Evolutionary conservation across 2,113 vertebrate species (phyloP), one percentile per base, ranked within the genome.

Genomic region (Phalacrocorax pelagicus): DNA sequence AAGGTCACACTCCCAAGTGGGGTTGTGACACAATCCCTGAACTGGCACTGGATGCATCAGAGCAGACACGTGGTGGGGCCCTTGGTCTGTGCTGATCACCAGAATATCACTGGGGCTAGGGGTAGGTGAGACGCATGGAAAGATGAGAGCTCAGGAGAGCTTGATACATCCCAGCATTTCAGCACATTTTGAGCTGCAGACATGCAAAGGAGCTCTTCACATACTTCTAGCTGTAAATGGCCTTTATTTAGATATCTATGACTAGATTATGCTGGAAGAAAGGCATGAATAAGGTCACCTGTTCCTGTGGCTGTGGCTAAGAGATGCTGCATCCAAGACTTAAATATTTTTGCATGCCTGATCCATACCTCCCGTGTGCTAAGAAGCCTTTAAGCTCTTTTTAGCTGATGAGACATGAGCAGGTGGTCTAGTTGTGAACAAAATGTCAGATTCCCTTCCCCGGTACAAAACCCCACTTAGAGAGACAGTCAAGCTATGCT

Each of bases 381-480:
- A 77, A 96, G 93, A 97, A 95, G 94, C 90, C 94, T 93, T 90
- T 95, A 97, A 96, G 94, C 94, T 88, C 88, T 94, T 96, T 97
- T 97, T 86, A 96, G 91, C 81, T 94, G 95, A 90, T 92, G 95
- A 97, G 86, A 95, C 94, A 62, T 71, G 87, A 96, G 97, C 96
- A 97, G 97, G 96, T 96, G 96, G 97, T 96, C 96, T 92, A 94
- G 89, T 97, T 96, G 96, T 95, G 96, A 96, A 62, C 90, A 93
- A 94, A 97, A 96, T 96, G 90, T 96, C 89, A 96, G 93, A 95
- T 95, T 90, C 93, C 88, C 52, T 95, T 95, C 67, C 92, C 96
- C 94, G 85, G 90, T 96, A 94, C 91, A 96, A 97, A 97, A 94
- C 61, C 82, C 75, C 96, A 94, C 95, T 97, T 90, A 97, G 75